Conservation (phyloP, 2,888 invertebrate genomes). For the Chymomyza caudatula region DNA sequence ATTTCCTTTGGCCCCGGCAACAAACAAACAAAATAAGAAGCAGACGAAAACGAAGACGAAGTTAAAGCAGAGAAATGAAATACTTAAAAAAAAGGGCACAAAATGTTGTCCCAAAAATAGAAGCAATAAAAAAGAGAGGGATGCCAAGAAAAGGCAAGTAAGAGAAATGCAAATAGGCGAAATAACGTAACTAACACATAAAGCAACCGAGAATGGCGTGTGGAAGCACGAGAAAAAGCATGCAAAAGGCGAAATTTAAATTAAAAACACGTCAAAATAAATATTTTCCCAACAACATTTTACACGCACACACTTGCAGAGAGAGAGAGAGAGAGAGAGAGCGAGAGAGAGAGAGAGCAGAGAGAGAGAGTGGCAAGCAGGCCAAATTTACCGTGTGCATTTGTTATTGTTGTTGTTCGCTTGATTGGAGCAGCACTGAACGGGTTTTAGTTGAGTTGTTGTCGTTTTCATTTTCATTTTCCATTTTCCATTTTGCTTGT, state of each 20-base stretch:
- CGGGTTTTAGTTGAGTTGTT: neutral
- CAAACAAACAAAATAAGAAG: neutral
- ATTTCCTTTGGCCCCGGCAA: conserved; percentile 26
- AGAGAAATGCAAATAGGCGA: conserved; percentile 55
- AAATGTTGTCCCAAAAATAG: neutral
- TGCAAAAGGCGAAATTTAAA: conserved; percentile 54
- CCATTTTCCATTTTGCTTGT: neutral
- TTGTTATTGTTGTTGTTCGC: neutral
- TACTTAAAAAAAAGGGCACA: conserved; percentile 10
- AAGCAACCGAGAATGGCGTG: conserved; percentile 45
- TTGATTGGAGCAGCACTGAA: neutral
- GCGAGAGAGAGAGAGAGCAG: neutral
- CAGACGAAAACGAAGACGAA: conserved; percentile 3
- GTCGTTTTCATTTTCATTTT: neutral
- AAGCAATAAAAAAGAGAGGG: neutral
- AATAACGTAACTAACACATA: conserved; percentile 41
- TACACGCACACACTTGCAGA: conserved; percentile 14
- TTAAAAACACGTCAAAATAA: conserved; percentile 68
- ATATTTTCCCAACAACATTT: conserved; percentile 54
- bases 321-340: neutral
- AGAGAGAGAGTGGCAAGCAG: neutral
- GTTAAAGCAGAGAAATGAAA: neutral
- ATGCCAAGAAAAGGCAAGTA: neutral
- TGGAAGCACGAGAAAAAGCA: conserved; percentile 41
- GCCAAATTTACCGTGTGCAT: neutral